These are phyloP conservation scores for Perca schrenkii DNA, from an alignment of 2,113 vertebrate species.

Conservation along the genomic window DNA sequence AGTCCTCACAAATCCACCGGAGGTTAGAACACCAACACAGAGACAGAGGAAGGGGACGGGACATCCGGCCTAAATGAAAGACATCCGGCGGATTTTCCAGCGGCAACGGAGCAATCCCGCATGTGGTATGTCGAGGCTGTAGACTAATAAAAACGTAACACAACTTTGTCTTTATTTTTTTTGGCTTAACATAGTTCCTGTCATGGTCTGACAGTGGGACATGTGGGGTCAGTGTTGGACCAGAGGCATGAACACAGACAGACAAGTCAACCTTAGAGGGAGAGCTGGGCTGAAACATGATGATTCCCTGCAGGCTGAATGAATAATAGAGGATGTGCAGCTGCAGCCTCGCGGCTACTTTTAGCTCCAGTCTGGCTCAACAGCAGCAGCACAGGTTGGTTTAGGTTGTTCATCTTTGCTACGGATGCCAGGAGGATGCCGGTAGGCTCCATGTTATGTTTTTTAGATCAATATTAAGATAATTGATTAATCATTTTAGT, in stretches of 20 bases:
- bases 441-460: background rate
- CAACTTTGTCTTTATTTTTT: too few species aligned
- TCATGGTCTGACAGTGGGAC: conserved; percentile 5
- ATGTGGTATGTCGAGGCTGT: too few species aligned
- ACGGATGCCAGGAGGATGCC: background rate
- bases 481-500: too few species aligned
- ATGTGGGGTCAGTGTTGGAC: background rate
- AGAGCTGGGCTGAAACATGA: conserved; percentile 52
- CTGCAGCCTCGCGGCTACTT: conserved; percentile 27
- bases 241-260: background rate
- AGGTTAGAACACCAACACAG: too few species aligned
- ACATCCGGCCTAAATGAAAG: too few species aligned
- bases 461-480: too few species aligned
- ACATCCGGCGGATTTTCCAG: too few species aligned
- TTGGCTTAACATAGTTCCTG: background rate
- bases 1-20: too few species aligned
- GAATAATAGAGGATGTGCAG: conserved; percentile 65
- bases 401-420: background rate
- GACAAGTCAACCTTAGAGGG: background rate
- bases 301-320: conserved; percentile 40
- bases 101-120: too few species aligned
- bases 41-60: too few species aligned
- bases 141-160: too few species aligned
- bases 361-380: conserved; percentile 8
- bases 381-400: background rate